Base-by-base conservation (phyloP, 1,140 invertebrate genomes). In the Megalonaias nervosa region DNA sequence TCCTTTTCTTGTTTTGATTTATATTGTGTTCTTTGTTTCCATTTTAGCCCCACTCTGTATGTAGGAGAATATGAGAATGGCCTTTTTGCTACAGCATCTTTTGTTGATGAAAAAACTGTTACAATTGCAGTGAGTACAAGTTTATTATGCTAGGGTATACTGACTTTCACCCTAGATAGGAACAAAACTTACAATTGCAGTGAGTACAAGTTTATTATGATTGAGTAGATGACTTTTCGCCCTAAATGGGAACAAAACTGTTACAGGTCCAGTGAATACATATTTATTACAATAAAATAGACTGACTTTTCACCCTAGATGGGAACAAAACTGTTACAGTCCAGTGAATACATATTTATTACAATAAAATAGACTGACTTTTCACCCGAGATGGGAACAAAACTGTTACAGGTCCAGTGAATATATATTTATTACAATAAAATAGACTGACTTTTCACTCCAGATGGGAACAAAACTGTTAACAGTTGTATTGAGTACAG, bases 11-110 rank as follows among this genome's bases (percentile, higher is more conserved):
- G 38, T 48, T 48, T 48, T 48, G 38, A 48, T 48, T 48, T 48
- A 48, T 6, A 48, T 48, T 11, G 11, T 48, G 6, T 48, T 48
- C 38, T 11, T 48, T 48, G 38, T 48, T 31, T 48, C 38, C 38
- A 87, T 81, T 92, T 83, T 88, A 97, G 96, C 82, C 96, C 96
- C 71, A 98, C 97, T 1, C 91, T 99, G 21, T 99, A 98, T 90
- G 94, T 99, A 81, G 98, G 98, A 12, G 95, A 98, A 90, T 95
- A 97, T 90, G 92, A 93, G 73, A 93, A 96, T 88, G 96, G 96
- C 2, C 90, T 97, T 3, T 99, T 98, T 90, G 98, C 97, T 0
- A 89, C 99, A 61, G 96, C 96, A 6, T 97, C 97, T 0, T 91
- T 98, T 31, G 97, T 97, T 1, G 97, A 98, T 91, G 94, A 96